Conservation (phyloP, 1,140 invertebrate species). For the Magallana ariakensis region DNA sequence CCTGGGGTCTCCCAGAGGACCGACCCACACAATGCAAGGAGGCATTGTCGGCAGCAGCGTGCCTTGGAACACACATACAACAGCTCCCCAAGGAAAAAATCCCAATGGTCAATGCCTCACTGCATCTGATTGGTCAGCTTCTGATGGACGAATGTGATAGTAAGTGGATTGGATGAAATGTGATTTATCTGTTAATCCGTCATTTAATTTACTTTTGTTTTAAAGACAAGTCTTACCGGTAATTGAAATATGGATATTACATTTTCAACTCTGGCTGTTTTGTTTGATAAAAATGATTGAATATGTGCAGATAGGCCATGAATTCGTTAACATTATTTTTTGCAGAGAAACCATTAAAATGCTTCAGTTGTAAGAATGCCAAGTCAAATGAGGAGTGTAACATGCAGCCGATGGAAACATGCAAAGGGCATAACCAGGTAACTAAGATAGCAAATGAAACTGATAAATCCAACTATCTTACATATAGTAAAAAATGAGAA, state of each 20-base stretch:
- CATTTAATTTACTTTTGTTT: no score
- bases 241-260: no score
- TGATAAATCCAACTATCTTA: no score
- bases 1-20: conserved; percentile 2
- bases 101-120: conserved; percentile 10
- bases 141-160: conserved; percentile 13
- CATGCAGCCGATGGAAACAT: conserved; percentile 33
- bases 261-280: no score
- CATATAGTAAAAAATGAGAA: no score
- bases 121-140: conserved; percentile 35
- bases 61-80: conserved; percentile 32
- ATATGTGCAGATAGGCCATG: no score
- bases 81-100: conserved; percentile 22
- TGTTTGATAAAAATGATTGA: no score
- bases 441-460: neutral
- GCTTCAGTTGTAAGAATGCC: conserved; percentile 49
- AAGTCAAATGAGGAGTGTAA: conserved; percentile 54
- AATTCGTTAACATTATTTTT: neutral
- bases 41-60: neutral
- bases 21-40: conserved; percentile 15
- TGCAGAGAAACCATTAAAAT: conserved; percentile 48
- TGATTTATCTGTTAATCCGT: no score
- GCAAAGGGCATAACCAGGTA: conserved; percentile 48
- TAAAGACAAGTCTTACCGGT: no score
- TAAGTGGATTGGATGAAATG: neutral